phyloP scores from a whole-genome alignment of 2,113 vertebrate species.

The Apteryx mantelli region DNA sequence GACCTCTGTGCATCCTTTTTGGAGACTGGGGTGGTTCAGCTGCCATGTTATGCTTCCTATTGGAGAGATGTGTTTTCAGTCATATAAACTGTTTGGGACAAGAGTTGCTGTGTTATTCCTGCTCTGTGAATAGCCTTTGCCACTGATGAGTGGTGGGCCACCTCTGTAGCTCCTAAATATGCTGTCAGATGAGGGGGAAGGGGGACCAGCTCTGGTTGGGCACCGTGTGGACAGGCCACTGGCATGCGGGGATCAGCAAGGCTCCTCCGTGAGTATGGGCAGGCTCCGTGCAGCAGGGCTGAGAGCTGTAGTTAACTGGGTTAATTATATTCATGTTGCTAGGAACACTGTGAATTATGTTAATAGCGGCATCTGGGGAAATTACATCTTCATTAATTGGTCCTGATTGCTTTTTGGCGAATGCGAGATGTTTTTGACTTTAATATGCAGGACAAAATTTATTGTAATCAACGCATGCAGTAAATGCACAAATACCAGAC shows the following conservation, averaged over 20 bases:
- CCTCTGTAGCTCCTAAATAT: fast-evolving
- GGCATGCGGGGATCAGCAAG: neutral
- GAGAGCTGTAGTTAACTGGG: neutral
- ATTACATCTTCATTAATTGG: conserved; percentile 72
- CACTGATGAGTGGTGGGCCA: neutral
- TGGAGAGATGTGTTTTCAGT: neutral
- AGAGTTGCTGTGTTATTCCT: neutral
- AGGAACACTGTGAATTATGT: conserved; percentile 51
- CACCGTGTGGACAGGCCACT: neutral
- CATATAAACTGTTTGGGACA: fast-evolving
- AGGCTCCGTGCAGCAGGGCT: fast-evolving
- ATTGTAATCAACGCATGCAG: neutral
- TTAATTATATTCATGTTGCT: conserved; percentile 58
- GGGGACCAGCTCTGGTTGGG: neutral
- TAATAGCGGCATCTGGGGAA: conserved; percentile 67
- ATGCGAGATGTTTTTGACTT: conserved; percentile 52
- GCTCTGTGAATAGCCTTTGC: neutral
- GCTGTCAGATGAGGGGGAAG: fast-evolving
- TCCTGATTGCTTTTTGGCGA: conserved; percentile 60
- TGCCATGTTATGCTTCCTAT: fast-evolving
- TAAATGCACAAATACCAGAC: neutral
- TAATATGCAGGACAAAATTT: conserved; percentile 29
- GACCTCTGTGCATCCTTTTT: fast-evolving
- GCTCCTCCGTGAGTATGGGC: neutral
- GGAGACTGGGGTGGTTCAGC: neutral